Percentiles rank a stretch among this genome's conserved stretches.
phyloP scores from a whole-genome alignment of 2,113 vertebrate species.

The Bettongia penicillata region DNA sequence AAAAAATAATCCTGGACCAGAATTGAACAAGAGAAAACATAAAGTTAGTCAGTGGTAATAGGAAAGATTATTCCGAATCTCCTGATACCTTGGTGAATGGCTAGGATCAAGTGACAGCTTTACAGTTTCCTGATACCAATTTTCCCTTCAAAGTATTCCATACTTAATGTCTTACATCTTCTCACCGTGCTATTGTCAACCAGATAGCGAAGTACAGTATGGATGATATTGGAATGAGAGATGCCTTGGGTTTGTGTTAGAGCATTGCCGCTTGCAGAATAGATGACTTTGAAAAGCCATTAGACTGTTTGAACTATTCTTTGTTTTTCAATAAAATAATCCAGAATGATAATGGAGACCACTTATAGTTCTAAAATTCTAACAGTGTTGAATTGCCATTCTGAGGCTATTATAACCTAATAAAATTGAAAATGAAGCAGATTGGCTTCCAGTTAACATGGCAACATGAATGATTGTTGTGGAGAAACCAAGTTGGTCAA shows the following conservation, averaged over 20 bases:
- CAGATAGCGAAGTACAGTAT: not conserved
- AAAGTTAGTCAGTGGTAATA: not conserved
- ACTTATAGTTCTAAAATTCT: not conserved
- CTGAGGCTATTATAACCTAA: not conserved
- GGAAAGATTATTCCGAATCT: not conserved
- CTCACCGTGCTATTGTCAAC: not conserved
- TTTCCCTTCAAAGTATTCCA: not conserved
- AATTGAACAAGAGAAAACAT: conserved; percentile 49
- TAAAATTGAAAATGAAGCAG: not conserved
- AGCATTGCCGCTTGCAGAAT: not conserved
- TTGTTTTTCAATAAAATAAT: not conserved
- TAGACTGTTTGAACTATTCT: not conserved
- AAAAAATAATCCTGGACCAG: conserved; percentile 20
- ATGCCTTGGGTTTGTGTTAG: not conserved
- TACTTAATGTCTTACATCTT: not conserved
- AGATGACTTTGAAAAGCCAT: not conserved
- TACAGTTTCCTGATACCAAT: not conserved
- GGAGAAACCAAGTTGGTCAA: not conserved
- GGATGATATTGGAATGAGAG: not conserved
- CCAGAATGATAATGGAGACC: not conserved
- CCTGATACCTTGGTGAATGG: not conserved
- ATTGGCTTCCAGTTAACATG: not conserved
- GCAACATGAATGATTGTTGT: not conserved
- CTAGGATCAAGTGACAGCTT: not conserved
- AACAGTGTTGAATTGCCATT: not conserved